These are phyloP conservation scores for Anoplophora glabripennis DNA, from an alignment of 1,140 invertebrate species.

Conservation along the genomic window DNA sequence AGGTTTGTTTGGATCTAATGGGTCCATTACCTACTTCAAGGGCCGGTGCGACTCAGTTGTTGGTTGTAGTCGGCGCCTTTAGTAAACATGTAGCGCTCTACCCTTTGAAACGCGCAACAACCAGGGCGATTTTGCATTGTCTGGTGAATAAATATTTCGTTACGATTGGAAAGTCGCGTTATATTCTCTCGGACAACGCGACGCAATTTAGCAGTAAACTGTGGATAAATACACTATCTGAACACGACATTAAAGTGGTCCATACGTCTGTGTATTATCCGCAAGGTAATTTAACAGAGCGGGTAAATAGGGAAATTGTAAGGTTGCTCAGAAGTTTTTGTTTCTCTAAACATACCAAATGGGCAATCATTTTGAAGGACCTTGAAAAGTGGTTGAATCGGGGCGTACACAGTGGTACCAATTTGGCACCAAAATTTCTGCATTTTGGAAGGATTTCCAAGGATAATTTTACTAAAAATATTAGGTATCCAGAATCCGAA, in stretches of 20 bases:
- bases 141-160: slow-evolving; percentile 3
- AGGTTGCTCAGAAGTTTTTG: slow-evolving; percentile 4
- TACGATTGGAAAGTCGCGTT: background rate
- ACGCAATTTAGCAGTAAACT: slow-evolving; percentile 1
- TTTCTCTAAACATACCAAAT: slow-evolving; percentile 5
- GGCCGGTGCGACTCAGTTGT: slow-evolving; percentile 3
- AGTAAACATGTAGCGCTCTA: slow-evolving; percentile 1
- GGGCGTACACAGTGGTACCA: background rate
- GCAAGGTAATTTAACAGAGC: slow-evolving; percentile 6
- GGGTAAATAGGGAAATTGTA: background rate
- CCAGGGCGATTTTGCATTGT: background rate
- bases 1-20: slow-evolving; percentile 3
- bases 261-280: slow-evolving; percentile 15
- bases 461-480: background rate
- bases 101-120: slow-evolving; percentile 1
- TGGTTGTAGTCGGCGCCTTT: background rate
- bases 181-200: slow-evolving; percentile 5
- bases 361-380: background rate
- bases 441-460: slow-evolving; percentile 1
- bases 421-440: slow-evolving; percentile 1
- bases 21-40: slow-evolving; percentile 1
- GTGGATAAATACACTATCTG: background rate
- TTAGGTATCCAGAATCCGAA: too few species aligned
- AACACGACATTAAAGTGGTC: background rate
- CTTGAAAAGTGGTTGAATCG: slow-evolving; percentile 3